Base-by-base conservation (phyloP, 2,797 vertebrate genomes). In the Pseudochirops corinnae region DNA sequence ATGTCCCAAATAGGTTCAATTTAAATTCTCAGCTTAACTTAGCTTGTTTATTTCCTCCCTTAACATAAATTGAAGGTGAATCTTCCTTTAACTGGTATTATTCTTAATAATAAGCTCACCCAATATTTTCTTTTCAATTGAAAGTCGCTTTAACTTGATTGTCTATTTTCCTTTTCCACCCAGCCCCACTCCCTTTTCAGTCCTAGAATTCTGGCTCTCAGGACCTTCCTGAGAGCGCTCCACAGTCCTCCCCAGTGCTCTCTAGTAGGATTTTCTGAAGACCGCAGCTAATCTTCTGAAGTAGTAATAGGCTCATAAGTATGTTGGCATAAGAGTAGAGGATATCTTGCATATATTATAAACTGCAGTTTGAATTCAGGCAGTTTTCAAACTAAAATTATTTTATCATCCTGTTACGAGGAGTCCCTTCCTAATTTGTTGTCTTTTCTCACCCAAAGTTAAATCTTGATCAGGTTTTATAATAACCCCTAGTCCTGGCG, bases 301-400 rank as follows among this genome's bases (percentile, higher is more conserved):
- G 9, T 24, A 46, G 74, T 82, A 82, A 18, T 82, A 11, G 74
- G 21, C 24, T 46, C n/a, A 24, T 21, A 46, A 46, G 39, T 46
- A 26, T 24, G 3, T 21, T 57, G 7, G 50, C 57, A 0, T 56
- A 31, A 92, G 67, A 29, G 46, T 9, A 55, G 39, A 39, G 52
- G 6, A 1, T 16, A 67, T 13, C 0, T 29, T 62, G 24, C 39
- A 24, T 3, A 0, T 57, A 16, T 1, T 93, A 50, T 93, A 46
- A 93, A n/a, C 16, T 5, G 0, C 10, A 13, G 16, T 33, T 58
- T 92, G 53, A 31, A 46, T 82, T 50, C 46, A 14, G 52, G 57
- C 29, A 87, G 62, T 57, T 96, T 94, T 93, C 62, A 91, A 56
- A 67, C 21, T 94, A 90, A 93, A 96, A 55, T 56, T 1, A 74